Evolutionary conservation across 1,140 invertebrate genomes (phyloP), one percentile per base, ranked within the genome.

Genomic region (Neodiprion virginianus): DNA sequence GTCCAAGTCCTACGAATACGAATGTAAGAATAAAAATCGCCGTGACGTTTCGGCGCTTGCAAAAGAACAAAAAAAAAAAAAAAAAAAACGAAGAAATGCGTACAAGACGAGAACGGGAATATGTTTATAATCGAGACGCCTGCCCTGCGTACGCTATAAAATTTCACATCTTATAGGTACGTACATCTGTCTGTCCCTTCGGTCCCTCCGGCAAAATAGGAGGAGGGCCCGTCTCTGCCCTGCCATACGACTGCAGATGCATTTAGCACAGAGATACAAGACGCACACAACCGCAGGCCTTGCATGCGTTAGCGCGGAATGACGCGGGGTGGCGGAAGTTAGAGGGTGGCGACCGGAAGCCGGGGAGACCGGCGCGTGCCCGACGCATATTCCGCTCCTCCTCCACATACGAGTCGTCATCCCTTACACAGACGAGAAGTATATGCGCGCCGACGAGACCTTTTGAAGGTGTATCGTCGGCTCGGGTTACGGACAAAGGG

Each of bases 301-400:
- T 1, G 68, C n/a, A 48, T 67, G 70, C 79, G 79, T 75, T 80
- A 76, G 82, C 81, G 81, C 76, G 84, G 76, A 79, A 83, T 84
- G 83, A 84, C 83, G 79, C 81, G 74, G 75, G 85, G 83, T 86
- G 86, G 82, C 86, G 86, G 86, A 87, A 87, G 85, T 79, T 79
- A 84, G 83, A 82, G 85, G 84, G 86, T 87, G 86, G 86, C 87
- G 87, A 61, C 53, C 53, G 87, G 87, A 88, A 87, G 87, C 86
- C 78, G 84, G 81, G 80, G 86, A 87, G 86, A 88, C 87, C 84
- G 84, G 84, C 87, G 84, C 85, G 87, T 86, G 85, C 85, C 83
- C 79, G 68, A 40, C 28, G 47, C 28, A 10, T 47, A 28, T 69
- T 67, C 69, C 72, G 79, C 80, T 78, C 80, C 53, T 61, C 53